Evolutionary conservation across 2,113 vertebrate species (phyloP).

Genomic region (Balaeniceps rex): DNA sequence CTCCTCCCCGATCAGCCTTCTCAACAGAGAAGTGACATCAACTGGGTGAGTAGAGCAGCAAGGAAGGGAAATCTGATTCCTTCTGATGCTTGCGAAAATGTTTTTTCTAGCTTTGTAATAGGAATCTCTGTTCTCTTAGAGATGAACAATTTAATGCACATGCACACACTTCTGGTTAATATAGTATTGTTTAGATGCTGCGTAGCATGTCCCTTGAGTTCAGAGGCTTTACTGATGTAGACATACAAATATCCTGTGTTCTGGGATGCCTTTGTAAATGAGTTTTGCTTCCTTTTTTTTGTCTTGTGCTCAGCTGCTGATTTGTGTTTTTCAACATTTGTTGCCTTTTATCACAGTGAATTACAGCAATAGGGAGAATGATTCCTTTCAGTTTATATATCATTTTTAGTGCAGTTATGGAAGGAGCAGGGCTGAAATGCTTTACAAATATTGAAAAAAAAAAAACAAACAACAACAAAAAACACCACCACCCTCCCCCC

Average conservation of each 20-base stretch:
- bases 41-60: background rate
- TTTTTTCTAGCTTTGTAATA: background rate
- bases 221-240: background rate
- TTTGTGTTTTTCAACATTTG: constrained; percentile 1
- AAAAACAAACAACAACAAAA: background rate
- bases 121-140: background rate
- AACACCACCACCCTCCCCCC: too few species aligned
- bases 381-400: background rate
- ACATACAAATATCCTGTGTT: background rate
- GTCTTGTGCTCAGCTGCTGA: background rate
- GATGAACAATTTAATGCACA: background rate
- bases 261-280: background rate
- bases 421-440: background rate
- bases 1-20: background rate
- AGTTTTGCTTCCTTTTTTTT: background rate
- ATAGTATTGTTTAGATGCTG: background rate
- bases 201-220: background rate
- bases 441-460: background rate
- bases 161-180: background rate
- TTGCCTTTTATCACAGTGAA: constrained; percentile 7
- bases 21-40: background rate
- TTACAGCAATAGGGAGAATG: background rate
- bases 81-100: background rate
- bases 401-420: background rate
- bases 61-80: background rate